Percentiles rank a stretch among this genome's conserved stretches.
Conservation (phyloP, 2,888 invertebrate genomes). For the Caenorhabditis parvicauda region DNA sequence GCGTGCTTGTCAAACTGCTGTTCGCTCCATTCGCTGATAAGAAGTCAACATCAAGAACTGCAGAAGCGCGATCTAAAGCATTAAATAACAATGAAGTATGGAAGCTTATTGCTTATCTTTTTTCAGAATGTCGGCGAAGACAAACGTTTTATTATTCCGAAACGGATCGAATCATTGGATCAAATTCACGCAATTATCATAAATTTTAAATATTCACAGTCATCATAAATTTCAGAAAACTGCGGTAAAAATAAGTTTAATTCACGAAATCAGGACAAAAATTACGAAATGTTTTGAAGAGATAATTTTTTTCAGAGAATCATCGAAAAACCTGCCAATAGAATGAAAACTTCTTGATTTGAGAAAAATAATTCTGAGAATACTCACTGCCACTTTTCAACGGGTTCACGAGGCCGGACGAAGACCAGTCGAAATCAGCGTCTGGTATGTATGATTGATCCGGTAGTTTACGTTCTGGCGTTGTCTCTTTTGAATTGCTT, state of each 20-base stretch:
- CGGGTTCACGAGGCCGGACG: conserved; percentile 51
- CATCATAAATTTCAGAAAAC: too few species aligned
- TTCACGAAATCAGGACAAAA: too few species aligned
- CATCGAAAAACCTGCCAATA: conserved; percentile 1
- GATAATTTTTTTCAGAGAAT: too few species aligned
- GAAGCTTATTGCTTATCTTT: too few species aligned
- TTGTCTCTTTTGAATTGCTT: neutral
- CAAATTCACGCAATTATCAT: too few species aligned
- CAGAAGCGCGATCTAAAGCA: conserved; percentile 27
- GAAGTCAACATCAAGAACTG: conserved; percentile 47
- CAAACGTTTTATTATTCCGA: too few species aligned
- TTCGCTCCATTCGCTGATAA: conserved; percentile 30
- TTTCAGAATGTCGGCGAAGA: too few species aligned
- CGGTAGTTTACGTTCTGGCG: neutral
- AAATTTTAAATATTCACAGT: too few species aligned
- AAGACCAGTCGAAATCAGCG: conserved; percentile 52
- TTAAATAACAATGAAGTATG: neutral
- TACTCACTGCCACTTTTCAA: conserved; percentile 47
- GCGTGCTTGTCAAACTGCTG: conserved; percentile 17
- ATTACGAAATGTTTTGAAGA: too few species aligned
- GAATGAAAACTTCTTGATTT: conserved; percentile 1
- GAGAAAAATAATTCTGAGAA: conserved; percentile 1
- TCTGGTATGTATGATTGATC: conserved; percentile 36
- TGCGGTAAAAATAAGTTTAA: too few species aligned
- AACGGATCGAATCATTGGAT: too few species aligned